Evolutionary conservation across 2,888 invertebrate species (phyloP).

Genomic region (Eueremaeus valkanovi): DNA sequence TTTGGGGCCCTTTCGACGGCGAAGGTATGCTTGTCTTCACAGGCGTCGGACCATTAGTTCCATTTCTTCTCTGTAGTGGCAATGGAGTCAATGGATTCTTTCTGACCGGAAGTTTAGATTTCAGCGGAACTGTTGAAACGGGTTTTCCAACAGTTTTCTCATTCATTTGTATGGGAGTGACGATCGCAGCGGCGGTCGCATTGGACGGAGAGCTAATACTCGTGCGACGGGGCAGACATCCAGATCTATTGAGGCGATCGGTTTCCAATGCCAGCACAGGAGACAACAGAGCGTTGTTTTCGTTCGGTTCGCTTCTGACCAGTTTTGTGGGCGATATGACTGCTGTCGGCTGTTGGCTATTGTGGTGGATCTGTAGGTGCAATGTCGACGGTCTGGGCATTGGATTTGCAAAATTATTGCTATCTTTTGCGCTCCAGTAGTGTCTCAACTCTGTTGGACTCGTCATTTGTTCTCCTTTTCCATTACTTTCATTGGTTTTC

Average conservation of each 20-base stretch:
- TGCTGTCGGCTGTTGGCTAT: conserved; percentile 36
- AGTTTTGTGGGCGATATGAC: conserved; percentile 40
- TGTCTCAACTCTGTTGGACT: not conserved
- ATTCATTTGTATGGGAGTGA: conserved; percentile 35
- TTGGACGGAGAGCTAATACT: not conserved
- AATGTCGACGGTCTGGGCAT: not conserved
- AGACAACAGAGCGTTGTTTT: conserved; percentile 10
- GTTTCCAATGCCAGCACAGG: conserved; percentile 13
- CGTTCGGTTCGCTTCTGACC: not conserved
- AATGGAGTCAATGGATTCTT: conserved; percentile 19
- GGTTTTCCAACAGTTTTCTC: not conserved
- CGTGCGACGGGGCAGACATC: not conserved
- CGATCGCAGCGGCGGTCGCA: conserved; percentile 37
- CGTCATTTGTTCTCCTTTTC: not conserved
- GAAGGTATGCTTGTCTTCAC: not conserved
- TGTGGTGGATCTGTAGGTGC: not conserved
- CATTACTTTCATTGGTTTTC: not conserved
- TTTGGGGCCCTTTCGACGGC: not conserved
- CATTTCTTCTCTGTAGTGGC: not conserved
- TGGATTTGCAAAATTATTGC: not conserved
- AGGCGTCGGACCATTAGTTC: not conserved
- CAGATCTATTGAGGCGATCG: not conserved
- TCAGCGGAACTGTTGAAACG: not conserved
- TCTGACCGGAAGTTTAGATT: conserved; percentile 18
- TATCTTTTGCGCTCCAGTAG: not conserved